Evolutionary conservation across 2,888 invertebrate species (phyloP).

Genomic region (Myopa testacea): DNA sequence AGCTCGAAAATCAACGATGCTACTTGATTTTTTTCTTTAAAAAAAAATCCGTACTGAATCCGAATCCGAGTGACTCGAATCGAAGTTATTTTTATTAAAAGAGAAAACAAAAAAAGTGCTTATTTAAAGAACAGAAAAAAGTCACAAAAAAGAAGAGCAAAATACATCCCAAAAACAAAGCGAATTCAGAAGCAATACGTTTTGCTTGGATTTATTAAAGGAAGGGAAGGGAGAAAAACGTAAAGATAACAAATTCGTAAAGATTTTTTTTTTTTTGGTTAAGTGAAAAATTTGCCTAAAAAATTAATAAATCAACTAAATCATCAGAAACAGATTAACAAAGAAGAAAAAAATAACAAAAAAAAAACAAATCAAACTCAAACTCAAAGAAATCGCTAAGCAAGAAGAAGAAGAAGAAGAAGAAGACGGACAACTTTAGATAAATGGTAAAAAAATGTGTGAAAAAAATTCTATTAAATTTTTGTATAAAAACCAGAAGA

Average conservation of each 20-base stretch:
- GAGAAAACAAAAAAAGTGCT: slow-evolving; percentile 25
- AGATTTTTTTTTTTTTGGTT: neutral
- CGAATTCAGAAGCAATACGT: neutral
- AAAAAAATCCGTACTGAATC: neutral
- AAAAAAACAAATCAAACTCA: too few species aligned
- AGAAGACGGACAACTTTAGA: too few species aligned
- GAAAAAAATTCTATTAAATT: too few species aligned
- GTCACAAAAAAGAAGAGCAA: neutral
- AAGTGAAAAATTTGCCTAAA: neutral
- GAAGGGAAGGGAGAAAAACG: neutral
- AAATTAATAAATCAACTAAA: neutral
- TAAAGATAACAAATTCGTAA: neutral
- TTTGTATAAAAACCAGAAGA: neutral
- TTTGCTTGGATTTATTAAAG: neutral
- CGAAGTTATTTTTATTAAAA: neutral
- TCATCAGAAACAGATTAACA: neutral
- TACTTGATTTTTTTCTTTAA: neutral
- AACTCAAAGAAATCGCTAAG: too few species aligned
- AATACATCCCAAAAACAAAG: neutral
- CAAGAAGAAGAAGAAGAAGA: too few species aligned
- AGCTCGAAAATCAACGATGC: neutral
- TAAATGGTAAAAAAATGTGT: too few species aligned
- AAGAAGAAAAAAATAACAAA: neutral
- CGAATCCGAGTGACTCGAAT: neutral
- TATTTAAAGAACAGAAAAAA: slow-evolving; percentile 12